phyloP scores from a whole-genome alignment of 2,113 vertebrate genomes.

The Camelus bactrianus region DNA sequence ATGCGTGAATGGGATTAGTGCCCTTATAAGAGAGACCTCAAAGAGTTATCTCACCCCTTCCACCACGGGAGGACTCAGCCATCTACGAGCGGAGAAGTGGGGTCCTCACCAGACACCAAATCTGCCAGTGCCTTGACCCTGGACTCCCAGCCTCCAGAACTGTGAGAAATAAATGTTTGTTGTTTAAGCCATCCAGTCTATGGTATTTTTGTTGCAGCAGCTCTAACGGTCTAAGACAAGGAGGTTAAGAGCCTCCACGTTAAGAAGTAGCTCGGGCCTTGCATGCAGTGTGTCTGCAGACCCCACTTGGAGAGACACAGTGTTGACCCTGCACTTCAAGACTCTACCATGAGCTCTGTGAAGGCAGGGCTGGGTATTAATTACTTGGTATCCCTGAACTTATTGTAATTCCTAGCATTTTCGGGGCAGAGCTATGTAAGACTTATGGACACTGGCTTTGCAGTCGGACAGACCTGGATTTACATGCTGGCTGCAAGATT shows the following conservation, averaged over 20 bases:
- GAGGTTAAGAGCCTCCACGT: rapidly evolving
- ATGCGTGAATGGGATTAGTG: background rate
- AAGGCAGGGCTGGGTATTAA: background rate
- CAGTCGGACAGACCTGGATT: background rate
- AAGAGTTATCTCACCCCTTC: background rate
- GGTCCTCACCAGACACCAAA: background rate
- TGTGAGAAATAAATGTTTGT: background rate
- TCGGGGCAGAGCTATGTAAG: background rate
- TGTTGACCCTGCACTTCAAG: background rate
- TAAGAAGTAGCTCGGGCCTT: background rate
- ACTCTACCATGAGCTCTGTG: background rate
- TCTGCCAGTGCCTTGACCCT: background rate
- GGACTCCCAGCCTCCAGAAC: background rate
- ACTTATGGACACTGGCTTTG: background rate
- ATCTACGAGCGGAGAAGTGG: background rate
- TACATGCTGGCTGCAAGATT: background rate
- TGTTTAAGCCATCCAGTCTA: background rate
- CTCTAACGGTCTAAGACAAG: background rate
- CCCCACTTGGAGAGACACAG: background rate
- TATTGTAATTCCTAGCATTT: background rate
- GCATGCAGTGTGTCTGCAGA: background rate
- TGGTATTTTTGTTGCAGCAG: background rate
- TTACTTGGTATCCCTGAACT: background rate
- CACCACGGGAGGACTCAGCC: background rate
- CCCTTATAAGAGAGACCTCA: background rate